These are phyloP conservation scores for Todiramphus saurophagus DNA, from an alignment of 2,113 vertebrate genomes.

Conservation along the genomic window DNA sequence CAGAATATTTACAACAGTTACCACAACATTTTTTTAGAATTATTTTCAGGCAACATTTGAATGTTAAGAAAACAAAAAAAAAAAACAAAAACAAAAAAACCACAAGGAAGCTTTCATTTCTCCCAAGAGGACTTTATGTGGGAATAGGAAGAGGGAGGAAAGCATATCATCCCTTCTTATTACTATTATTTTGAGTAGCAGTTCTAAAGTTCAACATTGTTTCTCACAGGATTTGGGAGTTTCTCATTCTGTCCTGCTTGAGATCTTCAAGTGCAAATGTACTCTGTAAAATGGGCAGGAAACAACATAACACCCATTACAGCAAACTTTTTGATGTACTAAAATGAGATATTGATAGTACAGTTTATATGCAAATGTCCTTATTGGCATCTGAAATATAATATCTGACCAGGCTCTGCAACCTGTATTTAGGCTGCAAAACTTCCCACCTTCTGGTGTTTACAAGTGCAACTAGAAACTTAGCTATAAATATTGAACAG, in stretches of 20 bases:
- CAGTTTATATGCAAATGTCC: conserved; percentile 57
- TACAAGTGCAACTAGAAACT: conserved; percentile 42
- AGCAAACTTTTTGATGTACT: conserved; percentile 6
- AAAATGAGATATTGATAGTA: conserved; percentile 57
- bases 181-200: background rate
- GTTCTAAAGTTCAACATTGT: background rate
- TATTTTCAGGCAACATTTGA: background rate
- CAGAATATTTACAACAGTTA: background rate
- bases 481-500: conserved; percentile 48
- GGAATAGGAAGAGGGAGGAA: background rate
- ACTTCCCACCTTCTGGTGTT: conserved; percentile 62
- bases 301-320: conserved; percentile 3
- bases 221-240: background rate
- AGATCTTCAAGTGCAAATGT: conserved; percentile 2
- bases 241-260: background rate
- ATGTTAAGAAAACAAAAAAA: background rate
- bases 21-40: background rate
- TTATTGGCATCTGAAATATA: conserved; percentile 57
- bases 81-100: background rate
- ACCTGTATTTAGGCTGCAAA: conserved; percentile 65
- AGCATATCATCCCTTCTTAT: background rate
- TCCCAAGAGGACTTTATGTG: background rate
- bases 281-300: conserved; percentile 15
- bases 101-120: background rate
- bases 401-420: conserved; percentile 45